Evolutionary conservation across 64 coral and sea anemone genomes (phyloP).

Genomic region (Porites australiensis): DNA sequence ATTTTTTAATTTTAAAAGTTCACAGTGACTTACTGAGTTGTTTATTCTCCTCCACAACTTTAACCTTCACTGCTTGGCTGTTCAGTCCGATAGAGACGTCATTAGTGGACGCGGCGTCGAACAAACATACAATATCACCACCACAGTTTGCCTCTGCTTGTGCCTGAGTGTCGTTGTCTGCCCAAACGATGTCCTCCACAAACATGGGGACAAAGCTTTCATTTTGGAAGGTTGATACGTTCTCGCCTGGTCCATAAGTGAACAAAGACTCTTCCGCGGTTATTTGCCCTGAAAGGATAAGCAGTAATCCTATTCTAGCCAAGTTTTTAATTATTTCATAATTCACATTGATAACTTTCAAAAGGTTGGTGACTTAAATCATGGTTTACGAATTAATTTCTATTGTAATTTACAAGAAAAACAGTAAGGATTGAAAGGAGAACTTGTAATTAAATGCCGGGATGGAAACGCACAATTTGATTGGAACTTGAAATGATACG

Average conservation of each 20-base stretch:
- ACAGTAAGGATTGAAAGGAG: too few relatives aligned
- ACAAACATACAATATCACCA: constrained; percentile 29
- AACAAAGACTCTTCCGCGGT: constrained; percentile 23
- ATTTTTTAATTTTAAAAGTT: too few relatives aligned
- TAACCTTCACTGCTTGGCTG: constrained; percentile 9
- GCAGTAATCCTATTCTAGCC: background rate
- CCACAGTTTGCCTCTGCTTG: background rate
- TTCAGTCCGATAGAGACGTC: constrained; percentile 38
- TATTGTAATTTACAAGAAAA: too few relatives aligned
- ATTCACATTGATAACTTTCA: too few relatives aligned
- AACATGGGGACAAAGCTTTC: constrained; percentile 43
- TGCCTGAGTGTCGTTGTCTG: background rate
- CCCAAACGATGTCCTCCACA: constrained; percentile 31
- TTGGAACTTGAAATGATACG: too few relatives aligned
- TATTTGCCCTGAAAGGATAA: constrained; percentile 36
- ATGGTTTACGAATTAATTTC: too few relatives aligned
- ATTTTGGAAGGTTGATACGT: constrained; percentile 30
- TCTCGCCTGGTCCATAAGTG: constrained; percentile 19
- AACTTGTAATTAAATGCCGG: too few relatives aligned
- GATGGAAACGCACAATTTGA: too few relatives aligned
- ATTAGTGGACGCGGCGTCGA: constrained; percentile 45
- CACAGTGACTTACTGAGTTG: constrained; percentile 4
- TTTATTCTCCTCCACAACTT: constrained; percentile 28
- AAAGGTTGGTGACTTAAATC: too few relatives aligned
- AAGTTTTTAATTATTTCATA: too few relatives aligned